Conservation (phyloP, 2,888 invertebrate species). For the Lithophane leautieri region DNA sequence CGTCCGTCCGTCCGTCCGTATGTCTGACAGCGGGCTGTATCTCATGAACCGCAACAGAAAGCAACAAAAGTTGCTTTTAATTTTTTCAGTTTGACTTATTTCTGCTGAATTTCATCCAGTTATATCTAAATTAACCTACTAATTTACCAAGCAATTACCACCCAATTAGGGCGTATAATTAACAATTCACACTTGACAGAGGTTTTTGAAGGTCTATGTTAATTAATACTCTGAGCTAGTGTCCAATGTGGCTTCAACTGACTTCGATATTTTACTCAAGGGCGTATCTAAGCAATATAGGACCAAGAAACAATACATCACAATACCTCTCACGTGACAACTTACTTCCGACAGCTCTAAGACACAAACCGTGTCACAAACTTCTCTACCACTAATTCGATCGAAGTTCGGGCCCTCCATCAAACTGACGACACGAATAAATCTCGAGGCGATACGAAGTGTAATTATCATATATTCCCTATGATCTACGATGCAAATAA, state of each 20-base stretch:
- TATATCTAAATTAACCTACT: neutral
- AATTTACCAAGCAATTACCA: slow-evolving; percentile 16
- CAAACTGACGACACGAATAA: slow-evolving; percentile 56
- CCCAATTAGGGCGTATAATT: slow-evolving; percentile 9
- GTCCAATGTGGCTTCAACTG: neutral
- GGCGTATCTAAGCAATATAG: neutral
- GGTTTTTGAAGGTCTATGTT: slow-evolving; percentile 12
- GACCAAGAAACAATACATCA: slow-evolving; percentile 4
- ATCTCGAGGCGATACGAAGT: slow-evolving; percentile 43
- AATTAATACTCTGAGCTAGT: neutral
- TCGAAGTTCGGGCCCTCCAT: slow-evolving; percentile 43
- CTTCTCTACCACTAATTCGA: slow-evolving; percentile 34
- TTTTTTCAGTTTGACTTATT: too few species aligned
- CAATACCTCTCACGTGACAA: neutral
- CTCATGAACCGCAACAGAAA: too few species aligned
- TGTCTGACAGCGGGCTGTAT: too few species aligned
- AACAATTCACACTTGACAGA: slow-evolving; percentile 30
- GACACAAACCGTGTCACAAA: slow-evolving; percentile 34
- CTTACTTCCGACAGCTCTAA: slow-evolving; percentile 25
- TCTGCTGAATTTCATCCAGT: neutral
- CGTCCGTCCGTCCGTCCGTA: too few species aligned
- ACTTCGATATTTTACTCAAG: neutral
- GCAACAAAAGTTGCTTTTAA: too few species aligned
- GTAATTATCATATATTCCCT: slow-evolving; percentile 65
- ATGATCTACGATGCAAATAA: slow-evolving; percentile 66